Evolutionary conservation across 2,113 vertebrate species (phyloP).

Genomic region (Dunckerocampus dactyliophorus): DNA sequence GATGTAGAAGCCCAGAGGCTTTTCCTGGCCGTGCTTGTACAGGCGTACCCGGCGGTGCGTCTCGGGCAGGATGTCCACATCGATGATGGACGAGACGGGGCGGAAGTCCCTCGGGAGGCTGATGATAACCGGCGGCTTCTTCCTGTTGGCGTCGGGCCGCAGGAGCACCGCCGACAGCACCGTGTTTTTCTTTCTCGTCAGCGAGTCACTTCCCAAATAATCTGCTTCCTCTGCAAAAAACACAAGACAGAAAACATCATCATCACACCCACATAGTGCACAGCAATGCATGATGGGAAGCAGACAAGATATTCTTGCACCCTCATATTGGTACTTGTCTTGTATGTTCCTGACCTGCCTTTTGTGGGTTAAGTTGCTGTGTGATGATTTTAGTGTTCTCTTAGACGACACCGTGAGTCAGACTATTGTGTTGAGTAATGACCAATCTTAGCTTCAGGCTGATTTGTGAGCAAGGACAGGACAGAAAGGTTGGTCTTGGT

Average conservation of each 20-base stretch:
- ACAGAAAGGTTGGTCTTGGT: too few species aligned
- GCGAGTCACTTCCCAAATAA: slow-evolving; percentile 89
- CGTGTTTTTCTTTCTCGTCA: slow-evolving; percentile 86
- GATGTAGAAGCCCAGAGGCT: slow-evolving; percentile 95
- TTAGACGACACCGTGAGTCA: too few species aligned
- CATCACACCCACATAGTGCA: too few species aligned
- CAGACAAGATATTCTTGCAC: too few species aligned
- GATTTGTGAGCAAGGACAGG: too few species aligned
- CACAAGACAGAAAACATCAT: background rate
- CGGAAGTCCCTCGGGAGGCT: slow-evolving; percentile 94
- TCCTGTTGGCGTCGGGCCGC: slow-evolving; percentile 83
- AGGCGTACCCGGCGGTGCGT: slow-evolving; percentile 90
- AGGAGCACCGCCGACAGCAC: slow-evolving; percentile 86
- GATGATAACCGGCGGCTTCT: slow-evolving; percentile 88
- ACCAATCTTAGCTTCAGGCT: too few species aligned
- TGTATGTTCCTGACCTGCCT: too few species aligned
- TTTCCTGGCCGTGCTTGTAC: slow-evolving; percentile 94
- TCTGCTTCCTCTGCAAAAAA: slow-evolving; percentile 88
- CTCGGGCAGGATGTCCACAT: slow-evolving; percentile 96
- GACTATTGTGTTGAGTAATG: too few species aligned
- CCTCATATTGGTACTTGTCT: too few species aligned
- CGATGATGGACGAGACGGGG: slow-evolving; percentile 95
- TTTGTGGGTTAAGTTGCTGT: too few species aligned
- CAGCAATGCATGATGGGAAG: too few species aligned
- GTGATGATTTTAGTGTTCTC: too few species aligned